These are phyloP conservation scores for Plecotus auritus DNA, from an alignment of 2,113 vertebrate species.

Conservation along the genomic window DNA sequence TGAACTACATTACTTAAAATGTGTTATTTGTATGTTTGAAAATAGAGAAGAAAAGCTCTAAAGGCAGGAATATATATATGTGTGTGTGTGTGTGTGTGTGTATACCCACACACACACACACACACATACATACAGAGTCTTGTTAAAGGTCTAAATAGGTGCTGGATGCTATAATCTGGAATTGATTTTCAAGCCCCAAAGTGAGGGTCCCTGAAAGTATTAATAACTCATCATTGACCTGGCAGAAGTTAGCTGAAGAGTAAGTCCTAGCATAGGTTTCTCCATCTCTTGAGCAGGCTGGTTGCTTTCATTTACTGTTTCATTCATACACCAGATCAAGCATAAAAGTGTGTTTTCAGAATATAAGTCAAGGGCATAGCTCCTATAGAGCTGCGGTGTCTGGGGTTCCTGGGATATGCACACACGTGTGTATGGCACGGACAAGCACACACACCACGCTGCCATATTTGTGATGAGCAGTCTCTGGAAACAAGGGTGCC, in stretches of 20 bases:
- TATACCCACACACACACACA: too few species aligned
- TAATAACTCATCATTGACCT: not conserved
- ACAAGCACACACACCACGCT: not conserved
- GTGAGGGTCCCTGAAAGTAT: not conserved
- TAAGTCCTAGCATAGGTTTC: not conserved
- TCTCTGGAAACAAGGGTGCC: not conserved
- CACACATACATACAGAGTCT: not conserved
- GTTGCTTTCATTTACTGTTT: not conserved
- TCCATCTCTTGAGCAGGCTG: not conserved
- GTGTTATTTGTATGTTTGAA: not conserved
- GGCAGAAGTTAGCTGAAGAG: not conserved
- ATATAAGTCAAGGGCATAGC: not conserved
- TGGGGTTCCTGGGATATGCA: not conserved
- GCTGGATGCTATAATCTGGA: not conserved
- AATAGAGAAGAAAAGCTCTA: not conserved
- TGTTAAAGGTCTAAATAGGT: not conserved
- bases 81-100: too few species aligned
- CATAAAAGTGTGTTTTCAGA: conserved; percentile 6
- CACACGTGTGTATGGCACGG: not conserved
- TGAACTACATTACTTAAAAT: not conserved
- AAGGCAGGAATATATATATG: not conserved
- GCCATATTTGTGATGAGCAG: not conserved
- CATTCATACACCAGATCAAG: not conserved
- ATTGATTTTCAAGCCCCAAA: not conserved
- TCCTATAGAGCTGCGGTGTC: not conserved